Conservation (phyloP, 2,797 vertebrate species). For the Mus spretus region DNA sequence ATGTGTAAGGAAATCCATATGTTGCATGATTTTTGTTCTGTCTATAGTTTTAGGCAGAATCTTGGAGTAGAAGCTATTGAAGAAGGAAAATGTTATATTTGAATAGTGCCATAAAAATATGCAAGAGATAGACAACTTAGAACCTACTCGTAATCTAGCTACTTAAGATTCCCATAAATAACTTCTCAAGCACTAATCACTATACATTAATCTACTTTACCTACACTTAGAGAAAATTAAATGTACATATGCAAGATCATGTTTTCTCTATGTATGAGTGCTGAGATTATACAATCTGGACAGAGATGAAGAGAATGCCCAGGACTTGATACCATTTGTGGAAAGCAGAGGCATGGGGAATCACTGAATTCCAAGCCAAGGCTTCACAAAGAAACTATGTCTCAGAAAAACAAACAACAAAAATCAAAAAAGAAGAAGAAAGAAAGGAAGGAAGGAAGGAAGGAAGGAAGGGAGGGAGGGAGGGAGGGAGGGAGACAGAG, state of each 20-base stretch:
- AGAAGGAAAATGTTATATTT: neutral
- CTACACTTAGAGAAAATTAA: neutral
- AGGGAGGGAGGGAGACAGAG: too few species aligned
- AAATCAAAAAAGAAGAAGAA: neutral
- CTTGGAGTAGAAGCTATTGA: neutral
- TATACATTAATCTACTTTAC: neutral
- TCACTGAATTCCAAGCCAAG: neutral
- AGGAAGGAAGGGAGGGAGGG: too few species aligned
- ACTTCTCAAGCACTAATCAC: neutral
- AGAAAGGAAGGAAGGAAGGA: too few species aligned
- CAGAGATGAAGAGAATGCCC: neutral
- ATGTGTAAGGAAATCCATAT: neutral
- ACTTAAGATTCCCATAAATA: conserved; percentile 43
- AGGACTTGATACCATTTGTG: neutral
- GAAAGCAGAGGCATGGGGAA: neutral
- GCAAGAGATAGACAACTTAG: neutral
- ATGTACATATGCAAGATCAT: neutral
- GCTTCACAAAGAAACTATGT: neutral
- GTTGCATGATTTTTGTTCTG: neutral
- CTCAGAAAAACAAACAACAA: neutral
- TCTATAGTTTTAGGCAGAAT: neutral
- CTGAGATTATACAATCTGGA: neutral
- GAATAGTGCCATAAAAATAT: conserved; percentile 12
- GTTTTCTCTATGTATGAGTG: neutral
- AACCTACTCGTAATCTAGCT: neutral